Percentiles rank a stretch among this genome's conserved stretches.
Evolutionary conservation across 1,140 invertebrate genomes (phyloP).

Genomic region (Zophobas morio): DNA sequence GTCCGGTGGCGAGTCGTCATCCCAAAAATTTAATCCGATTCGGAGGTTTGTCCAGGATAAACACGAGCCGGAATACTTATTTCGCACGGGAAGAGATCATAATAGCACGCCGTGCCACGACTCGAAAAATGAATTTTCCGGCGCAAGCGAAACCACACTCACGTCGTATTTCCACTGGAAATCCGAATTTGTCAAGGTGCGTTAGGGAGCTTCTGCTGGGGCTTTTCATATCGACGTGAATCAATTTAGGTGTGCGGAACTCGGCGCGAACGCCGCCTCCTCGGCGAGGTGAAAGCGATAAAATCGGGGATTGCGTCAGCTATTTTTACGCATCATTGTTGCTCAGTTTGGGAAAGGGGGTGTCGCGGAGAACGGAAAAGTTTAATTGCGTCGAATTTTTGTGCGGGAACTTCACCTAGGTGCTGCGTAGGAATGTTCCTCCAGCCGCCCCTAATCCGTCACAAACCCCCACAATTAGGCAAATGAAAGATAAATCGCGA

Average conservation of each 20-base stretch:
- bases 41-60: background rate
- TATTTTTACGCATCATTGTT: slow-evolving; percentile 27
- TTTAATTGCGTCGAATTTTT: too few relatives aligned
- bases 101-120: slow-evolving; percentile 13
- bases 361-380: background rate
- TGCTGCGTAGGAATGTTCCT: too few relatives aligned
- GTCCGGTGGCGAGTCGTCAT: background rate
- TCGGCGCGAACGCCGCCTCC: background rate
- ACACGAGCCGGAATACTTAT: background rate
- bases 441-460: too few relatives aligned
- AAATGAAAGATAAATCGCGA: background rate
- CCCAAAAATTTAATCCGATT: slow-evolving; percentile 13
- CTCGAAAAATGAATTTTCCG: slow-evolving; percentile 24
- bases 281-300: slow-evolving; percentile 3
- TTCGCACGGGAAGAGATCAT: background rate
- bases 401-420: too few relatives aligned
- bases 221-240: slow-evolving; percentile 21
- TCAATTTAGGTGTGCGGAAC: slow-evolving; percentile 21
- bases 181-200: slow-evolving; percentile 32
- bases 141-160: background rate
- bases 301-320: slow-evolving; percentile 22
- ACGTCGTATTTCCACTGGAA: slow-evolving; percentile 7
- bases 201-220: slow-evolving; percentile 28
- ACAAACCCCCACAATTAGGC: too few relatives aligned
- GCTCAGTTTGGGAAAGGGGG: background rate